Evolutionary conservation across 2,113 vertebrate species (phyloP).

Genomic region (Dipodomys stephensi): DNA sequence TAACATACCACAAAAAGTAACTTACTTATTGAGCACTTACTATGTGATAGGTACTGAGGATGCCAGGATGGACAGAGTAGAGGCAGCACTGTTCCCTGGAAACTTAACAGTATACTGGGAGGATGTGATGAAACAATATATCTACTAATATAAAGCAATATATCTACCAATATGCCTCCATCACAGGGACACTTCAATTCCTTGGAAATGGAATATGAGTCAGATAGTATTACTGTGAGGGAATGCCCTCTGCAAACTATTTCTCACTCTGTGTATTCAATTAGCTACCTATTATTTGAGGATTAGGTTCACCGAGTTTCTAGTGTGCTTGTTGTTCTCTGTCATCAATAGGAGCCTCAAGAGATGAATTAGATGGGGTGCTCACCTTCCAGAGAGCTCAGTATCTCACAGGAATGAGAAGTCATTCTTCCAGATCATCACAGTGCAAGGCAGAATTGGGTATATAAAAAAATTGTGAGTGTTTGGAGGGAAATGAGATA

Average conservation of each 20-base stretch:
- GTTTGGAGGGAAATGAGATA: neutral
- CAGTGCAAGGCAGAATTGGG: neutral
- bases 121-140: neutral
- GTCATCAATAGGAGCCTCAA: neutral
- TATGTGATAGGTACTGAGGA: neutral
- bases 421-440: neutral
- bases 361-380: neutral
- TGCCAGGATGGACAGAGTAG: neutral
- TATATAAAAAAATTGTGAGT: neutral
- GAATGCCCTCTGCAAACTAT: neutral
- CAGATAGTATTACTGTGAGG: neutral
- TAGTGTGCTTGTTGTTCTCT: neutral
- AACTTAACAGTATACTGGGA: neutral
- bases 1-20: neutral
- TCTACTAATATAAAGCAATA: neutral
- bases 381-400: neutral
- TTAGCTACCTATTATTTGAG: neutral
- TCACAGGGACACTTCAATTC: neutral
- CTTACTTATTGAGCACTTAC: neutral
- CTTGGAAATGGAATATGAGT: neutral
- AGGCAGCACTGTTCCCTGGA: neutral
- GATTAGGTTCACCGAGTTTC: neutral
- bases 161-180: neutral
- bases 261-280: neutral
- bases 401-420: neutral